Evolutionary conservation across 2,797 vertebrate species (phyloP), one percentile per base, ranked within the genome.

Genomic region (Novumbra hubbsi): DNA sequence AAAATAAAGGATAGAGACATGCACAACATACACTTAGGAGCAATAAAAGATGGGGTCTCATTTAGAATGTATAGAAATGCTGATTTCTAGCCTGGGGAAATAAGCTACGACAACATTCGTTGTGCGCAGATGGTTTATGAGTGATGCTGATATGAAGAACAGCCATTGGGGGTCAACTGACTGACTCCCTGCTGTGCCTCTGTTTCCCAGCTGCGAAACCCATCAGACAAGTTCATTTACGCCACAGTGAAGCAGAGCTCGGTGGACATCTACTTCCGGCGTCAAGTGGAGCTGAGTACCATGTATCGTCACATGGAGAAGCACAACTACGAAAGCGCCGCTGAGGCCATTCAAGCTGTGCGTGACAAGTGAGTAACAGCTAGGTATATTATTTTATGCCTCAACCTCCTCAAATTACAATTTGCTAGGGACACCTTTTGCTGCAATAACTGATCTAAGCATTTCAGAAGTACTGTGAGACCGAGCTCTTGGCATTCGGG

Each of bases 231-330:
- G 78, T 99, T 99, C 90, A 99, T 99, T 92, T 99, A 99, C 0
- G 97, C 97, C 78, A 99, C 97, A 0, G 97, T 99, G 87, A 99
- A 99, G 92, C 97, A 99, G 93, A 99, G 97, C 81, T 99, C 97
- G 0, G 97, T 99, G 92, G 97, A 99, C 83, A 99, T 99, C 86
- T 98, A 99, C 93, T 99, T 99, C 91, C 93, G 97, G 81, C 91
- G 97, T 78, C 97, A 98, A 89, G 97, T 99, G 90, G 97, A 99
- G 89, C 91, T 99, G 67, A 99, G 97, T 93, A 99, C 97, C 86
- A 99, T 99, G 97, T 99, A 99, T 88, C 89, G 97, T 4, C 97
- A 99, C 89, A 99, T 99, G 97, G 97, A 99, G 92, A 98, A 98
- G 28, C 97, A 99, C 92, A 99, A 99, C 91, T 99, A 99, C 0